Percentiles rank a stretch among this genome's conserved stretches.
phyloP scores from a whole-genome alignment of 2,113 vertebrate species.

The Strix uralensis region DNA sequence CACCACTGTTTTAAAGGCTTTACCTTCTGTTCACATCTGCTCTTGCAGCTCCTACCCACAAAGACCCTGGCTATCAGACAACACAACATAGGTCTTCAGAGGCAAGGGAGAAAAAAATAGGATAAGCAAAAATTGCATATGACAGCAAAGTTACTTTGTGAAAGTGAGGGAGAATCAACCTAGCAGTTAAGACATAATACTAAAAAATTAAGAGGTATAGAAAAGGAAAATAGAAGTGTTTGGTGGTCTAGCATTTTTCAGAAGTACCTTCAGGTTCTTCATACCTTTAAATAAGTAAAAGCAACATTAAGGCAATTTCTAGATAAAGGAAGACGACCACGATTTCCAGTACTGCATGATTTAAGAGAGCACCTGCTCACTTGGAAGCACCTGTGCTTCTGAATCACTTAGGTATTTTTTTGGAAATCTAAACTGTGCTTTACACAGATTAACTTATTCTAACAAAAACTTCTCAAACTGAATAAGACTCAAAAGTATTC shows the following conservation, averaged over 20 bases:
- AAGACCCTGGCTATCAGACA: accelerated
- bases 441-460: not conserved
- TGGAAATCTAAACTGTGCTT: not conserved
- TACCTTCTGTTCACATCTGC: not conserved
- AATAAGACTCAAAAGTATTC: not conserved
- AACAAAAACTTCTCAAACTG: not conserved
- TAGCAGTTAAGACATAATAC: not conserved
- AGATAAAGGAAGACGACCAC: not conserved
- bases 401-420: not conserved
- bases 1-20: not conserved
- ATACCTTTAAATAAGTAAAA: not conserved
- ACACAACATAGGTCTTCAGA: not conserved
- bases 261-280: not conserved
- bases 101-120: not conserved
- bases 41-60: not conserved
- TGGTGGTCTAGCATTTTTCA: not conserved
- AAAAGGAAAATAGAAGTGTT: not conserved
- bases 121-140: accelerated
- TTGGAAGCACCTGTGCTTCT: not conserved
- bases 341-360: not conserved
- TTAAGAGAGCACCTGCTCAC: not conserved
- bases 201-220: not conserved
- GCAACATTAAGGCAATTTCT: not conserved
- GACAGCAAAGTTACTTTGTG: not conserved
- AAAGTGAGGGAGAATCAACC: not conserved